phyloP scores from a whole-genome alignment of 92 coral and sea anemone genomes.

The Anthopleura xanthogrammica region DNA sequence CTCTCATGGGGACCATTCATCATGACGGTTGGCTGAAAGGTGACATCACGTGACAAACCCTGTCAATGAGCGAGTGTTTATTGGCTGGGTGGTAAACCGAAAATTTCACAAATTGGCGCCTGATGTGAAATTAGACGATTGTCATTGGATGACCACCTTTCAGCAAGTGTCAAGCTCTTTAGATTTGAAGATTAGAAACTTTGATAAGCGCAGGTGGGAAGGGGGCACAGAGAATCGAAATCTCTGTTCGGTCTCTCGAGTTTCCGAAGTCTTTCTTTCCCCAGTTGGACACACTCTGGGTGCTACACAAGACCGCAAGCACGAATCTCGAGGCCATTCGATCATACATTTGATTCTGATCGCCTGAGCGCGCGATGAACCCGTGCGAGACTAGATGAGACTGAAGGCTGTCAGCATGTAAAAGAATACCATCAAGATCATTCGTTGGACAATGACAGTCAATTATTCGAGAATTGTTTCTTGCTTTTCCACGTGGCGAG shows the following conservation, averaged over 20 bases:
- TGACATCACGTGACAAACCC: slow-evolving; percentile 70
- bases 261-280: background rate
- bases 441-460: slow-evolving; percentile 68
- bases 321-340: slow-evolving; percentile 12
- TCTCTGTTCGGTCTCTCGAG: slow-evolving; percentile 1
- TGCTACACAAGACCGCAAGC: background rate
- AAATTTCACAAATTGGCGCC: slow-evolving; percentile 96
- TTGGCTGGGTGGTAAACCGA: slow-evolving; percentile 90
- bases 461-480: slow-evolving; percentile 52
- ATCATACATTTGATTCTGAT: slow-evolving; percentile 16
- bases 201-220: slow-evolving; percentile 70
- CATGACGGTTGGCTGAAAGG: slow-evolving; percentile 66
- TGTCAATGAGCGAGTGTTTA: slow-evolving; percentile 87
- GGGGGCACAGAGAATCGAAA: background rate
- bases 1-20: slow-evolving; percentile 77
- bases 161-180: slow-evolving; percentile 89
- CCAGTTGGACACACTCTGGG: background rate
- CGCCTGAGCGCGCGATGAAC: slow-evolving; percentile 27
- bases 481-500: slow-evolving; percentile 61
- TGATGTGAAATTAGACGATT: slow-evolving; percentile 71
- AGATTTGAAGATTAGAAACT: slow-evolving; percentile 79
- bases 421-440: slow-evolving; percentile 56
- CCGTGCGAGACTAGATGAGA: slow-evolving; percentile 22
- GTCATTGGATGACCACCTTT: slow-evolving; percentile 87
- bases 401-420: slow-evolving; percentile 53